Evolutionary conservation across 2,888 invertebrate species (phyloP), one percentile per base, ranked within the genome.

Genomic region (Peribatodes rhomboidaria): DNA sequence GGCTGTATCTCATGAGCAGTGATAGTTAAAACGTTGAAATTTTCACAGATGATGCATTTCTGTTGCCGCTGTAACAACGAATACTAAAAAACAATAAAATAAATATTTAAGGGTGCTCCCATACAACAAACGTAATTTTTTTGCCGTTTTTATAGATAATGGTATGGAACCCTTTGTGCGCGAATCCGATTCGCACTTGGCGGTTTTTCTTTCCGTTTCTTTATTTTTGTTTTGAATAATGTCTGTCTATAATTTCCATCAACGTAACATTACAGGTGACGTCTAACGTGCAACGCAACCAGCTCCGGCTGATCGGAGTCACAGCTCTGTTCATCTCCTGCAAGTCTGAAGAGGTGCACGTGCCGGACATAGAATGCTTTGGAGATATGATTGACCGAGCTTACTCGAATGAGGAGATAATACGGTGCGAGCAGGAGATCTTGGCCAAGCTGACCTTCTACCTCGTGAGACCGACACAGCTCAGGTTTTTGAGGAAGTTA

Each of bases 281-380:
- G 35, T 93, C 93, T 50, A 94, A 94, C 18, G 95, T 97, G 33
- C 94, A 94, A 57, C 95, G 95, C 70, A 95, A 95, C 70, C 94
- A 95, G 74, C 93, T 99, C 64, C 99, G 99, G 83, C 91, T 99
- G 69, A 97, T 98, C 11, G 99, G 98, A 3, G 96, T 98, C 0
- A 96, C 98, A 0, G 96, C 98, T 0, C 95, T 99, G 94, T 96
- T 98, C 78, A 95, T 99, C 58, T 98, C 99, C 0, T 95, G 97
- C 80, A 99, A 99, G 87, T 99, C 98, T 80, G 99, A 99, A 89
- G 99, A 99, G 92, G 96, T 98, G 79, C 98, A 96, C 79, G 95
- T 97, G 1, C 98, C 99, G 0, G 97, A 97, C 47, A 94, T 98
- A 20, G 93, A 90, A 7, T 99, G 99, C 88, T 98, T 98, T 90